Base-by-base conservation (phyloP, 2,797 vertebrate genomes). In the Austrolebias charrua region DNA sequence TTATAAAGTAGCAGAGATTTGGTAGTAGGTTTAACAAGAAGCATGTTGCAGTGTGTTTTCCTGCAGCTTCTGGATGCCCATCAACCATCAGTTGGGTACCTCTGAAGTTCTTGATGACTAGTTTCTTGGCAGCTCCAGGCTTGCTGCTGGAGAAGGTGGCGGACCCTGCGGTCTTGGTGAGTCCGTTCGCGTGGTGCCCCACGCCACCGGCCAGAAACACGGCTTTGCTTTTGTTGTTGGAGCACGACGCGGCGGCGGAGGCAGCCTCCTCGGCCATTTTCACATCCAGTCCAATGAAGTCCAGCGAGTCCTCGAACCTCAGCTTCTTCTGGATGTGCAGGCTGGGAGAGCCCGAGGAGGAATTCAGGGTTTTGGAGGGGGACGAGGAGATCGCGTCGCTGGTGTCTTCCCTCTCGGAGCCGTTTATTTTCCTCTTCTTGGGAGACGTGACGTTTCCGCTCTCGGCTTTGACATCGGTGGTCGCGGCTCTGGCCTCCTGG, bases 21-120 rank as follows among this genome's bases (percentile, higher is more conserved):
- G 5, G 2, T 8, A 5, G 5, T 38, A 38, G 10, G 35, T 10
- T 10, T 38, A 10, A 40, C 4, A 11, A 10, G 35, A 3, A 40
- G 10, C 11, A 40, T 2, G 12, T 12, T 40, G 11, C 4, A 35
- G 1, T 10, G n/a, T n/a, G 11, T 40, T 40, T 40, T 40, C 8
- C 31, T 33, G 31, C 31, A 33, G 31, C 31, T 9, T 33, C 8
- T 40, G 11, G 11, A 40, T 20, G 46, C 19, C 33, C 43, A 63
- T 29, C 0, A 6, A 52, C 54, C 63, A 29, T 7, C 42, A 35
- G 42, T 56, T 28, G 18, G 71, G 91, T 95, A 99, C 97, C 98
- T 98, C 96, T 98, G 93, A 98, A 98, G 94, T 98, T 99, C 93
- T 99, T 99, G 94, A 98, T 99, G 85, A 99, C 95, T 95, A 98